phyloP scores from a whole-genome alignment of 2,113 vertebrate species.

The Muntiacus reevesi region DNA sequence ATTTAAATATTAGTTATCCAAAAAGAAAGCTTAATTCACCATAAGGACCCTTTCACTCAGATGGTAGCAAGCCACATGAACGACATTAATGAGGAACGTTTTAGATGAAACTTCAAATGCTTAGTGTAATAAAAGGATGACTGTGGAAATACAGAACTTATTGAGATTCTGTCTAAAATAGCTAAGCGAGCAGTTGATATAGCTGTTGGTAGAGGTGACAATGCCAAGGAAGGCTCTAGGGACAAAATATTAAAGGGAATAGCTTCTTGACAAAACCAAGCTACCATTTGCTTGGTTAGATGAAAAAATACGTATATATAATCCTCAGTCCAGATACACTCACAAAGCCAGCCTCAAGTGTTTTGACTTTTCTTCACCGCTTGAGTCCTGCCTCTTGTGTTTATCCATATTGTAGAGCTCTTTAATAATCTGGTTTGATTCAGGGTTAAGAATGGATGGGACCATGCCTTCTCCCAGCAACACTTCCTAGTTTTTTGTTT shows the following conservation, averaged over 20 bases:
- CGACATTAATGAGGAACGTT: not conserved
- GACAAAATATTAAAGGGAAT: not conserved
- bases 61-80: not conserved
- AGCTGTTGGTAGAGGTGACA: not conserved
- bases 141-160: not conserved
- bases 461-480: not conserved
- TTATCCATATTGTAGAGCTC: not conserved
- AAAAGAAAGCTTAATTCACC: slow-evolving; percentile 18
- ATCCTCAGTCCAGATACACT: not conserved
- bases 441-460: not conserved
- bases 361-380: not conserved
- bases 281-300: not conserved
- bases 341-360: not conserved
- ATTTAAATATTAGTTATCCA: not conserved
- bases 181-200: not conserved
- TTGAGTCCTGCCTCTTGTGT: not conserved
- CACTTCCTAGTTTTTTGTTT: not conserved
- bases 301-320: not conserved
- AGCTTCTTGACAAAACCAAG: not conserved
- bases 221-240: not conserved
- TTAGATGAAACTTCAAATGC: not conserved
- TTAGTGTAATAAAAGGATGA: not conserved
- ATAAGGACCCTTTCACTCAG: not conserved
- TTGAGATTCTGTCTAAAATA: not conserved
- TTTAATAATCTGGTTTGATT: not conserved